Evolutionary conservation across 2,113 vertebrate genomes (phyloP).

Genomic region (Engystomops pustulosus): DNA sequence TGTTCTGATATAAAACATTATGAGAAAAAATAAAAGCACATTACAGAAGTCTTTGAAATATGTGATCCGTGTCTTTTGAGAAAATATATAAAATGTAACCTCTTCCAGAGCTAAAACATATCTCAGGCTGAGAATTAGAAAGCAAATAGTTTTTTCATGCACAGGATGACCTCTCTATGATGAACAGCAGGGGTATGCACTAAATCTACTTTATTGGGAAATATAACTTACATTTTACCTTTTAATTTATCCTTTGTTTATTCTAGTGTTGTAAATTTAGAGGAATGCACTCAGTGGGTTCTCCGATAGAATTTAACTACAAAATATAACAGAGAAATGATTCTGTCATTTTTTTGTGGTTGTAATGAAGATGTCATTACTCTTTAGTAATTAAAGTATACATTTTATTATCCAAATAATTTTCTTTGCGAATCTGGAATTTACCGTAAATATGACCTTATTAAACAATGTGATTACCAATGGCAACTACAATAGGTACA

Average conservation of each 20-base stretch:
- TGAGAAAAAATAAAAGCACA: constrained; percentile 31
- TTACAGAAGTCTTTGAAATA: constrained; percentile 29
- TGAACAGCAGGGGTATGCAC: neutral
- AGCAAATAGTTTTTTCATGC: constrained; percentile 40
- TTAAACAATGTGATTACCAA: neutral
- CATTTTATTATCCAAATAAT: neutral
- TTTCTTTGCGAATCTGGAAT: neutral
- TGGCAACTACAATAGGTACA: too few relatives aligned
- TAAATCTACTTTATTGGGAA: constrained; percentile 37
- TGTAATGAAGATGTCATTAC: neutral
- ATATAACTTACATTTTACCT: neutral
- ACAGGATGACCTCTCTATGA: constrained; percentile 8
- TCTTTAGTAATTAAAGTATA: neutral
- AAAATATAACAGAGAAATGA: neutral
- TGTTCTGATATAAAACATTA: constrained; percentile 43
- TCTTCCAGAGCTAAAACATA: constrained; percentile 26
- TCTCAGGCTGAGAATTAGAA: constrained; percentile 26
- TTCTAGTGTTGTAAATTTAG: constrained; percentile 48
- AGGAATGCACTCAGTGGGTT: constrained; percentile 10
- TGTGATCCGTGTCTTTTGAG: neutral
- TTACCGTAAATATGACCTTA: neutral
- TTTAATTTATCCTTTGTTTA: constrained; percentile 23
- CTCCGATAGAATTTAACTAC: neutral
- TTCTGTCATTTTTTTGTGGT: neutral
- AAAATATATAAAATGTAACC: constrained; percentile 25